Conservation (phyloP, 2,797 vertebrate genomes). For the Hipposideros larvatus region DNA sequence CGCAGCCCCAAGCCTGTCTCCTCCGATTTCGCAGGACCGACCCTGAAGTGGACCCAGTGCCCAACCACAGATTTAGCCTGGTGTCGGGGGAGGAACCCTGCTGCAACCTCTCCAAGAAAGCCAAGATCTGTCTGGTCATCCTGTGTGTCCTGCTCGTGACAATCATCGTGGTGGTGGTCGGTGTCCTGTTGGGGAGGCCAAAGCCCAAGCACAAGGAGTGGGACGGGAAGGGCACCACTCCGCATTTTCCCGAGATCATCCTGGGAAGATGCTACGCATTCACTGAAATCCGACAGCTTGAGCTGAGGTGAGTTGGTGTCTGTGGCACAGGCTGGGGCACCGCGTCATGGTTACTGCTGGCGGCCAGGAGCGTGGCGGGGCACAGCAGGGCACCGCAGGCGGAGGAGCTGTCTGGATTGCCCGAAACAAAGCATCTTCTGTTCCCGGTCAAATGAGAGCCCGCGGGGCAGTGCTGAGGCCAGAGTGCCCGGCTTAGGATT, state of each 20-base stretch:
- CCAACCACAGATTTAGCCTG: background rate
- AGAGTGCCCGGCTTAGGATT: background rate
- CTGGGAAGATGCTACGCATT: slow-evolving; percentile 93
- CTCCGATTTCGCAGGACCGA: fast-evolving
- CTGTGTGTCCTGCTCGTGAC: slow-evolving; percentile 69
- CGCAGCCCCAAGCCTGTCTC: background rate
- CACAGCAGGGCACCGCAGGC: background rate
- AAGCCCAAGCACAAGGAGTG: slow-evolving; percentile 63
- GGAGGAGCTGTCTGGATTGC: background rate
- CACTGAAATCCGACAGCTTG: slow-evolving; percentile 73
- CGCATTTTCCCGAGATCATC: slow-evolving; percentile 91
- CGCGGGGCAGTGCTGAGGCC: background rate
- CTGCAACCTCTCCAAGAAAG: background rate
- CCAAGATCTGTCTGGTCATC: background rate
- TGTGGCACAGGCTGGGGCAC: background rate
- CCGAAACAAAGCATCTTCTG: background rate
- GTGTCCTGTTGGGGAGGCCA: fast-evolving
- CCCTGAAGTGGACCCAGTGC: slow-evolving; percentile 58
- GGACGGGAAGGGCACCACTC: slow-evolving; percentile 90
- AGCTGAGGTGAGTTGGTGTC: slow-evolving; percentile 83
- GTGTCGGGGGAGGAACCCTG: background rate
- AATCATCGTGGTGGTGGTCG: slow-evolving; percentile 36
- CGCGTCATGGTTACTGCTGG: fast-evolving
- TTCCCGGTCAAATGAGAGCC: background rate
- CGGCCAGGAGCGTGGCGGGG: background rate